Evolutionary conservation across 2,113 vertebrate species (phyloP).

Genomic region (Ammodytes marinus): DNA sequence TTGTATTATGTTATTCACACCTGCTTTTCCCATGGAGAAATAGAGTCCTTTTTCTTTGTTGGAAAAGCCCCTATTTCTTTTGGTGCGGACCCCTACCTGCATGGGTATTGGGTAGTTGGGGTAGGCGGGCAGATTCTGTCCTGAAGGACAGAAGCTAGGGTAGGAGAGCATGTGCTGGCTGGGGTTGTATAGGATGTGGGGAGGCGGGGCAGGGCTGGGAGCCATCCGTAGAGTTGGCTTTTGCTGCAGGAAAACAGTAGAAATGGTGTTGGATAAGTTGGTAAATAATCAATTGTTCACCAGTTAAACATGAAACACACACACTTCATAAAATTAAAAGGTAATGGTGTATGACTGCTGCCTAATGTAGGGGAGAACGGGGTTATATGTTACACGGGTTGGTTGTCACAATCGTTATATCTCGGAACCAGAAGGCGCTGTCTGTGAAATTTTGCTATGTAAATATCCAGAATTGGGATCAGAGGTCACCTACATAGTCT

Average conservation of each 20-base stretch:
- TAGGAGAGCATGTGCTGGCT: constrained; percentile 92
- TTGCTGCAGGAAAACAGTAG: constrained; percentile 71
- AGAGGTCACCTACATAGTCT: too few species aligned
- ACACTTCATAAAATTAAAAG: not conserved
- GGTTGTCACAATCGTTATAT: too few species aligned
- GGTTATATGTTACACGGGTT: too few species aligned
- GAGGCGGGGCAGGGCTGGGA: constrained; percentile 82
- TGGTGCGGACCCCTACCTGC: constrained; percentile 85
- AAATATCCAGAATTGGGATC: too few species aligned
- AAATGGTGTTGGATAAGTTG: not conserved
- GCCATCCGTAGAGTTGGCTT: constrained; percentile 84
- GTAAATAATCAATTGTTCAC: not conserved
- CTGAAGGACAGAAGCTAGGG: constrained; percentile 85
- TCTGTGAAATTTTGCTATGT: too few species aligned
- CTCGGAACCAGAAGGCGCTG: too few species aligned
- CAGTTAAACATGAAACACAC: constrained; percentile 1
- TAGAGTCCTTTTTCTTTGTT: not conserved
- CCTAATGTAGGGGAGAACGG: not conserved
- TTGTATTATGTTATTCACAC: not conserved
- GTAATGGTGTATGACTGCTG: not conserved
- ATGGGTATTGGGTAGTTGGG: constrained; percentile 89
- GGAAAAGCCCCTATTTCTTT: not conserved
- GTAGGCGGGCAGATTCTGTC: constrained; percentile 86
- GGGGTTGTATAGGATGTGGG: constrained; percentile 93
- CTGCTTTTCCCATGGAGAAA: not conserved